Evolutionary conservation across 1,140 invertebrate genomes (phyloP).

Genomic region (Oncopeltus fasciatus): DNA sequence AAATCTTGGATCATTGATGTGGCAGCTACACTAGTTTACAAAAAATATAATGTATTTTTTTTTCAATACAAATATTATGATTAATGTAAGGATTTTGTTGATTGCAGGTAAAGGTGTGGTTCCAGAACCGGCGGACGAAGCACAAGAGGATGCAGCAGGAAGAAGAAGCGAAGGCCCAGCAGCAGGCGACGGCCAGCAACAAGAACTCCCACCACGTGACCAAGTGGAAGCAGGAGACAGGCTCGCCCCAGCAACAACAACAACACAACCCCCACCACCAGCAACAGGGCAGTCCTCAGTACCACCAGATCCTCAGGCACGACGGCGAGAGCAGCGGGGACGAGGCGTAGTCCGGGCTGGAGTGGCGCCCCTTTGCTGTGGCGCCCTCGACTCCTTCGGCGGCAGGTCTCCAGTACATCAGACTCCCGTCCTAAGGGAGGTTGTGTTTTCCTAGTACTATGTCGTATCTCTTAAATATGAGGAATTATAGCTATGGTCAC

Average conservation of each 20-base stretch:
- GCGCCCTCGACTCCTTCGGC: no score
- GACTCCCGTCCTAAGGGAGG: no score
- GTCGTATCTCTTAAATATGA: no score
- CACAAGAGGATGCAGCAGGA: slow-evolving; percentile 94
- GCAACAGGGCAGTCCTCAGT: slow-evolving; percentile 8
- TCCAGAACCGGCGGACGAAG: slow-evolving; percentile 93
- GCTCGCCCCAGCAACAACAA: slow-evolving; percentile 21
- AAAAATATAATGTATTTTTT: no score
- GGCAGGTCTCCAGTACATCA: no score
- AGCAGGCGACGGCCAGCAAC: slow-evolving; percentile 35
- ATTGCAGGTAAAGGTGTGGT: slow-evolving; percentile 95
- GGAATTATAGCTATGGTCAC: no score
- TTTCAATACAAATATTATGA: no score
- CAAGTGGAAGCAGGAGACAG: slow-evolving; percentile 53
- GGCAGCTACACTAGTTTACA: no score
- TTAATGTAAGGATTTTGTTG: no score
- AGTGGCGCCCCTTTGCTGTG: no score
- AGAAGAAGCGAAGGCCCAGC: slow-evolving; percentile 60
- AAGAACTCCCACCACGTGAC: slow-evolving; percentile 48
- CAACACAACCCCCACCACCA: slow-evolving; percentile 9
- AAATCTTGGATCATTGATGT: no score
- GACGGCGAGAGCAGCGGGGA: slow-evolving; percentile 18
- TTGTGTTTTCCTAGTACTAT: no score
- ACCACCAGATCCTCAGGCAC: slow-evolving; percentile 19
- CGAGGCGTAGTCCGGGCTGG: slow-evolving; percentile 17